Percentiles rank a stretch among this genome's conserved stretches.
Conservation (phyloP, 2,888 invertebrate genomes). For the Morpho achilles region DNA sequence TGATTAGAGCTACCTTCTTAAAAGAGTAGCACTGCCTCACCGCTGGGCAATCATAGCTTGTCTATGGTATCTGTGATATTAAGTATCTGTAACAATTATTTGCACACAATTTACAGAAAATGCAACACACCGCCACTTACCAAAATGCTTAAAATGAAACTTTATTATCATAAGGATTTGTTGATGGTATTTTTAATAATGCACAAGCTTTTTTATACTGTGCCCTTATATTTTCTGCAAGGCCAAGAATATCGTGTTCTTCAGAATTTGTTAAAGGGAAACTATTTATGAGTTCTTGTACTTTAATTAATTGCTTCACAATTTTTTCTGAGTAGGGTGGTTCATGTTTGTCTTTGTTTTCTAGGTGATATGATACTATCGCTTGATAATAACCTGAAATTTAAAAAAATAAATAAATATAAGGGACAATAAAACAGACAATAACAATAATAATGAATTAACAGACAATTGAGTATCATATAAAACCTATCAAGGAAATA, state of each 20-base stretch:
- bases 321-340: constrained; percentile 74
- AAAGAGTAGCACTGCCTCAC: too few relatives aligned
- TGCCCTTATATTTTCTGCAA: constrained; percentile 81
- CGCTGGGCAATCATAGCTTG: too few relatives aligned
- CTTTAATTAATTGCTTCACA: constrained; percentile 68
- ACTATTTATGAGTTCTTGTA: constrained; percentile 78
- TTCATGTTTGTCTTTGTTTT: constrained; percentile 40
- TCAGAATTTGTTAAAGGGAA: constrained; percentile 84
- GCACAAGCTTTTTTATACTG: constrained; percentile 85
- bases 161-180: constrained; percentile 76
- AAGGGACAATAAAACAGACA: too few relatives aligned
- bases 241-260: constrained; percentile 81
- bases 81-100: too few relatives aligned
- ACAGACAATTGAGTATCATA: too few relatives aligned
- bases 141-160: constrained; percentile 76
- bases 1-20: too few relatives aligned
- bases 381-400: constrained; percentile 83
- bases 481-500: too few relatives aligned
- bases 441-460: too few relatives aligned
- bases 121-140: constrained; percentile 26
- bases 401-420: not conserved
- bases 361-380: constrained; percentile 72
- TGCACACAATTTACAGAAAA: too few relatives aligned
- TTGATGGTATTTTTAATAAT: constrained; percentile 80
- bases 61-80: too few relatives aligned